Evolutionary conservation across 2,888 invertebrate genomes (phyloP).

Genomic region (Mimachlamys varia): DNA sequence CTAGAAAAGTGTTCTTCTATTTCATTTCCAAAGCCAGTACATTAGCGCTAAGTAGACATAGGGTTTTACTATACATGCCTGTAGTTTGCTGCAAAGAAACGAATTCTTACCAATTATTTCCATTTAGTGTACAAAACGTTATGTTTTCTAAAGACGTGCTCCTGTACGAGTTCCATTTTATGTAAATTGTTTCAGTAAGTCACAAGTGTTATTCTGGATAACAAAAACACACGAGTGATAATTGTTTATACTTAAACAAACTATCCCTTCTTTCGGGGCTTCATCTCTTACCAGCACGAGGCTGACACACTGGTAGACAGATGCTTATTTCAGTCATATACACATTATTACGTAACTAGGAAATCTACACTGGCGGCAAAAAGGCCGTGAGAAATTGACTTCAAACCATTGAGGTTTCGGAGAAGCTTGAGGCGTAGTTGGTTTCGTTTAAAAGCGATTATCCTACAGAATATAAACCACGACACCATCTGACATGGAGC

Average conservation of each 20-base stretch:
- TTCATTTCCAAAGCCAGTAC: neutral
- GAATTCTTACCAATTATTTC: neutral
- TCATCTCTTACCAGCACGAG: neutral
- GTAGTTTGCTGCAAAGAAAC: neutral
- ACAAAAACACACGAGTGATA: neutral
- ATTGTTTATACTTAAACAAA: neutral
- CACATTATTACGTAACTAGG: neutral
- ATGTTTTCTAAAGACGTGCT: neutral
- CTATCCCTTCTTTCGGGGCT: neutral
- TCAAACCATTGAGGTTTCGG: neutral
- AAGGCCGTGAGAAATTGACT: constrained; percentile 31
- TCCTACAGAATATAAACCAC: neutral
- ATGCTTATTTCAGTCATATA: constrained; percentile 20
- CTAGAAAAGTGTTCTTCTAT: neutral
- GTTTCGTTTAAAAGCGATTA: constrained; percentile 1
- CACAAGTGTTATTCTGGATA: neutral
- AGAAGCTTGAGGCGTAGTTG: neutral
- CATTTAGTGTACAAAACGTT: neutral
- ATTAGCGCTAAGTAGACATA: neutral
- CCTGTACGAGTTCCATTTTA: neutral
- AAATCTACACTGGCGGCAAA: neutral
- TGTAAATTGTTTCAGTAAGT: neutral
- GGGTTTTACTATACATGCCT: neutral
- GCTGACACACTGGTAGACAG: neutral
- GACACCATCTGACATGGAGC: too few relatives aligned